phyloP scores from a whole-genome alignment of 2,113 vertebrate genomes.

The Callipepla squamata region DNA sequence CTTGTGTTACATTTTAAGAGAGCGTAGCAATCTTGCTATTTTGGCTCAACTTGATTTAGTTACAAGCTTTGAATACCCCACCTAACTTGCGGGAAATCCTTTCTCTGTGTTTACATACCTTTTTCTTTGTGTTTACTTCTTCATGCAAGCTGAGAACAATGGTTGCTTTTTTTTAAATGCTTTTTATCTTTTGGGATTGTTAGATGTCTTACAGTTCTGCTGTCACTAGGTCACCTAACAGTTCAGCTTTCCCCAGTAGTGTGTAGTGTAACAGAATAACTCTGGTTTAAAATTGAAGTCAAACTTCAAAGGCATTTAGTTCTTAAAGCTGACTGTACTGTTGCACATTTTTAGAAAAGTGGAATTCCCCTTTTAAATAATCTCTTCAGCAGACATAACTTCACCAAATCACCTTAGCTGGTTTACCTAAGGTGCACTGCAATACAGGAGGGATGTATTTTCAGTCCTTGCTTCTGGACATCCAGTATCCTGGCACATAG shows the following conservation, averaged over 20 bases:
- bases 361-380: not conserved
- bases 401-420: not conserved
- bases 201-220: constrained; percentile 8
- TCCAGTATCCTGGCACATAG: accelerated
- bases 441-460: not conserved
- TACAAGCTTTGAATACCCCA: constrained; percentile 27
- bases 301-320: not conserved
- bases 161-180: not conserved
- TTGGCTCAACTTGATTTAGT: constrained; percentile 3
- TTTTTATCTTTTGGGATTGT: constrained; percentile 49
- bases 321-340: not conserved
- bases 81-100: constrained; percentile 53
- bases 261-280: not conserved
- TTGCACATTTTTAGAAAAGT: not conserved
- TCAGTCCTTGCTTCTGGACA: not conserved
- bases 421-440: not conserved
- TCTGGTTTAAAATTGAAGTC: not conserved
- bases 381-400: not conserved
- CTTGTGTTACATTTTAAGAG: not conserved
- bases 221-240: constrained; percentile 28
- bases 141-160: constrained; percentile 31
- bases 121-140: constrained; percentile 17
- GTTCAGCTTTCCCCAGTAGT: not conserved
- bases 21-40: not conserved
- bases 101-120: constrained; percentile 49